Conservation (phyloP, 2,113 vertebrate species). For the Dicrurus megarhynchus region DNA sequence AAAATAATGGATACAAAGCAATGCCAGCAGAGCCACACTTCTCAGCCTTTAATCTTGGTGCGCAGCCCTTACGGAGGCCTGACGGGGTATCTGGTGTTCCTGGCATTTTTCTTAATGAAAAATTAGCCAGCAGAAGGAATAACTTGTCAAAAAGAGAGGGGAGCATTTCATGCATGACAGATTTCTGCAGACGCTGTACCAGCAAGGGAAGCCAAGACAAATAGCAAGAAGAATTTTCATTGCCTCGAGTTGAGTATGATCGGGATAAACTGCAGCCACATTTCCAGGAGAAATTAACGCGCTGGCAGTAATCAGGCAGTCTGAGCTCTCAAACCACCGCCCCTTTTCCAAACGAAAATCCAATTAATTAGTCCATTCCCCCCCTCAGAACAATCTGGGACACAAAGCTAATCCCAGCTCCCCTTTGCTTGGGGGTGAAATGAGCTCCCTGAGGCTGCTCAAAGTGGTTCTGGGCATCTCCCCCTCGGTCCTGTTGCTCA, state of each 20-base stretch:
- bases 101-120: constrained; percentile 65
- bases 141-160: constrained; percentile 34
- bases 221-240: constrained; percentile 21
- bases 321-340: background rate
- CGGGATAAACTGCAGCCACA: constrained; percentile 37
- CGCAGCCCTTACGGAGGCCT: background rate
- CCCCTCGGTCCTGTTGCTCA: background rate
- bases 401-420: background rate
- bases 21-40: background rate
- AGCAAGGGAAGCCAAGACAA: constrained; percentile 49
- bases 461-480: background rate
- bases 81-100: background rate
- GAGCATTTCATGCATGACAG: constrained; percentile 21
- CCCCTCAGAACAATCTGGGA: background rate
- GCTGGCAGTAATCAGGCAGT: constrained; percentile 1
- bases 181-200: constrained; percentile 41
- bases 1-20: background rate
- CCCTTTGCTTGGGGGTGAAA: background rate
- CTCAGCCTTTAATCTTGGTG: background rate
- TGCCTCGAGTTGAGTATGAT: background rate
- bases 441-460: background rate
- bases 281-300: constrained; percentile 21
- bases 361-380: background rate
- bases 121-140: constrained; percentile 43
- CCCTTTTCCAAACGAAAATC: background rate